phyloP scores from a whole-genome alignment of 2,113 vertebrate genomes.

The Notothenia rossii region DNA sequence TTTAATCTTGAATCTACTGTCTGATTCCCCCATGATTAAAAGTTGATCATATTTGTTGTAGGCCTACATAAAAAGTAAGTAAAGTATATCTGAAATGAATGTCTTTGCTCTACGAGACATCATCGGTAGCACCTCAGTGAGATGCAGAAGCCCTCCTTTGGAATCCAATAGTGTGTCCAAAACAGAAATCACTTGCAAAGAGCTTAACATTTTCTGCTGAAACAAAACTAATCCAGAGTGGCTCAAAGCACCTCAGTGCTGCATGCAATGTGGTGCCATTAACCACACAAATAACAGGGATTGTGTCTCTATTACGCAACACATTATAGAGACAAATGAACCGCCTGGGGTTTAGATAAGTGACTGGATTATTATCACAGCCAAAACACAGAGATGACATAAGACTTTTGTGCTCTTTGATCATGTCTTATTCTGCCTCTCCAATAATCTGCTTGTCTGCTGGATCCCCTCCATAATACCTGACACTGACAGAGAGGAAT shows the following conservation, averaged over 20 bases:
- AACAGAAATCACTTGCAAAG: background rate
- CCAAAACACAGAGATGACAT: conserved; percentile 42
- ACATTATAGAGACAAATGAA: conserved; percentile 34
- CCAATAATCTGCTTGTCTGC: conserved; percentile 51
- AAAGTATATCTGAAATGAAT: background rate
- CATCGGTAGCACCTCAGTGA: background rate
- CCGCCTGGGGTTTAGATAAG: conserved; percentile 26
- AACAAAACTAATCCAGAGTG: conserved; percentile 1
- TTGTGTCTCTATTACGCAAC: conserved; percentile 45
- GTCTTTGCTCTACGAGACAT: background rate
- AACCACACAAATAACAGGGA: conserved; percentile 31
- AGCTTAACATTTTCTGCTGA: background rate
- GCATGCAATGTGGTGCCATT: background rate
- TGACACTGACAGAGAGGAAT: conserved; percentile 66
- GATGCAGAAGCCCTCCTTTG: background rate
- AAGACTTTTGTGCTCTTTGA: conserved; percentile 46
- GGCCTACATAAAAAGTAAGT: background rate
- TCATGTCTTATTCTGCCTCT: conserved; percentile 34
- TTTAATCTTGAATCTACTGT: background rate
- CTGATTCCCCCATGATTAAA: too few species aligned
- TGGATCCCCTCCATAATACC: conserved; percentile 47
- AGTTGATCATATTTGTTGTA: background rate
- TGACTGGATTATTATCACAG: conserved; percentile 48
- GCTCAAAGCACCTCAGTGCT: conserved; percentile 10
- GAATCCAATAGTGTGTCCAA: background rate